Base-by-base conservation (phyloP, 2,113 vertebrate genomes). In the Phaethornis superciliosus region DNA sequence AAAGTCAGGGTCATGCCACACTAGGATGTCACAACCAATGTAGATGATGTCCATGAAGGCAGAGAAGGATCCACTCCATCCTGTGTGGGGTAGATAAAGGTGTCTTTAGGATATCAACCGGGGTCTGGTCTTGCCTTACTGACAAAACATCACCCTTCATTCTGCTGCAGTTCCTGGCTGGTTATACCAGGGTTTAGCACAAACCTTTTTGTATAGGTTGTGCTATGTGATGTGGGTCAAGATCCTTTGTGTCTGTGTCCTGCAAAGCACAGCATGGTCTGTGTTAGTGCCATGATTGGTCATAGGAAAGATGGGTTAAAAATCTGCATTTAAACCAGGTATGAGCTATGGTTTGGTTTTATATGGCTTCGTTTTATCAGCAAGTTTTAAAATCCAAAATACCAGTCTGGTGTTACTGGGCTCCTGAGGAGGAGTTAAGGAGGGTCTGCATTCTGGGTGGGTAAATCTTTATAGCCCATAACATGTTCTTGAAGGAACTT, bases 281-380 rank as follows among this genome's bases (percentile, higher is more conserved):
- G 40, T 14, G 19, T 32, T 64, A 35, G 56, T 27, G 19, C 27
- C 3, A 0, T 15, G 17, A 4, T 16, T 0, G 0, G 12, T 37
- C 30, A 4, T 6, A 24, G 62, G 69, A 46, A 46, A 27, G 49
- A 4, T 23, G n/a, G 20, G 15, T 17, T 22, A 59, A 70, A 33
- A 68, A 42, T 46, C 49, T 46, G 51, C 6, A 18, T 81, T 75
- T 69, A 52, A 72, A 46, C 24, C 10, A 32, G 69, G 4, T n/a
- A 4, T 21, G 28, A 19, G 55, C 15, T 56, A 12, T 30, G 7
- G 44, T 60, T 55, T 42, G 40, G 40, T 40, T 40, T 40, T 37
- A 35, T 40, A 46, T 15, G 40, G 23, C 24, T 85, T 51, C 28
- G 70, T 44, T 44, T 70, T 10, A 52, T 4, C 27, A 23, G 12